Evolutionary conservation across 2,888 invertebrate genomes (phyloP).

Genomic region (Drosophila quinaria): DNA sequence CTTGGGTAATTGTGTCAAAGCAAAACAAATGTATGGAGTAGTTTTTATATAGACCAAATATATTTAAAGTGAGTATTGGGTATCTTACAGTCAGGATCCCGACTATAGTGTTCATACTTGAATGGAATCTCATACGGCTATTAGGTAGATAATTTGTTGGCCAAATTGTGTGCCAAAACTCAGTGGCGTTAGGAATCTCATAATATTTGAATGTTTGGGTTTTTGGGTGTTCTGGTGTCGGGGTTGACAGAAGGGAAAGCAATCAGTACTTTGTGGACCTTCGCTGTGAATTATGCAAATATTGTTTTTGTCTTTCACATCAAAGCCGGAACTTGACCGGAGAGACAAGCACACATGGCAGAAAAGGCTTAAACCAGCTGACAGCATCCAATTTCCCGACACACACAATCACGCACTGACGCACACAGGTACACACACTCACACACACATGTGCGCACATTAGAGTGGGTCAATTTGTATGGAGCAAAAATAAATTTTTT

Average conservation of each 20-base stretch:
- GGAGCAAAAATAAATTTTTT: no score
- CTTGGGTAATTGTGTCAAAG: no score
- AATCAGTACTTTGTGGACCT: conserved; percentile 44
- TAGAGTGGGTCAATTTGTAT: no score
- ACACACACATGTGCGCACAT: background rate
- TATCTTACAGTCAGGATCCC: background rate
- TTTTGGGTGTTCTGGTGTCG: background rate
- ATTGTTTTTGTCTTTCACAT: conserved; percentile 33
- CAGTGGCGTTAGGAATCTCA: conserved; percentile 28
- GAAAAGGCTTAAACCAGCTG: conserved; percentile 48
- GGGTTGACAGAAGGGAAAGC: conserved; percentile 30
- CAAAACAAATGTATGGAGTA: no score
- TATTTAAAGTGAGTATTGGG: background rate
- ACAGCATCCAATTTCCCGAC: conserved; percentile 38
- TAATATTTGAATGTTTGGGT: conserved; percentile 30
- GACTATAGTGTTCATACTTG: no score
- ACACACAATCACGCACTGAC: background rate
- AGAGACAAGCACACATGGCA: conserved; percentile 25
- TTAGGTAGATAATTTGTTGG: conserved; percentile 7
- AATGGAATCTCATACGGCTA: background rate
- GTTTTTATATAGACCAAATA: no score
- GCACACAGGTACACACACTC: background rate
- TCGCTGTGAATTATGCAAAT: conserved; percentile 57
- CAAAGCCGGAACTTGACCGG: conserved; percentile 51
- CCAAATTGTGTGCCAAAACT: conserved; percentile 15